Evolutionary conservation across 2,113 vertebrate genomes (phyloP).

Genomic region (Agelaius tricolor): DNA sequence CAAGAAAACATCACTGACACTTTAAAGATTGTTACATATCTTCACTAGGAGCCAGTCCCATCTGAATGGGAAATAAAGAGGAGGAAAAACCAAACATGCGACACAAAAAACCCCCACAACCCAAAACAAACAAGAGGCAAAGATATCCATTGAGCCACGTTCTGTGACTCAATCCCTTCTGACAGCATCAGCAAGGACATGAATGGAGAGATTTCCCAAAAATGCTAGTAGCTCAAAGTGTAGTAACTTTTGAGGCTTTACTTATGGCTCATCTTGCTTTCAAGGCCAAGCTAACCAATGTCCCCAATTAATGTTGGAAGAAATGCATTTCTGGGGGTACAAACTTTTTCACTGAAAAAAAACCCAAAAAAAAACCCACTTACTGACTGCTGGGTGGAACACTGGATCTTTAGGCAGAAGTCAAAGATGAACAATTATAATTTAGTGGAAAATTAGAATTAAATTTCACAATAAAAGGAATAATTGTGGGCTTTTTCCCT

Average conservation of each 20-base stretch:
- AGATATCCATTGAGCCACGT: neutral
- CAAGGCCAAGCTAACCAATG: neutral
- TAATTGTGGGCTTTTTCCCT: accelerated
- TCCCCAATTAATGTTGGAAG: neutral
- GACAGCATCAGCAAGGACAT: neutral
- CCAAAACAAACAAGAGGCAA: neutral
- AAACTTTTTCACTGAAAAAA: neutral
- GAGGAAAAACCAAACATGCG: neutral
- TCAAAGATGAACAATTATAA: neutral
- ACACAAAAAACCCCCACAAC: neutral
- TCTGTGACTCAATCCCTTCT: neutral
- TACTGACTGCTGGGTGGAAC: accelerated
- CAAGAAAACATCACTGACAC: neutral
- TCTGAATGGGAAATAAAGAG: neutral
- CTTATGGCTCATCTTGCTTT: neutral
- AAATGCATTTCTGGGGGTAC: neutral
- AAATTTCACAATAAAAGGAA: neutral
- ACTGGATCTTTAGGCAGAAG: neutral
- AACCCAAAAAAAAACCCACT: neutral
- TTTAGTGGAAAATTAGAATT: neutral
- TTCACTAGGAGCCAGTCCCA: neutral
- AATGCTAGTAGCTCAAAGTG: neutral
- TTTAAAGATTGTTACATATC: neutral
- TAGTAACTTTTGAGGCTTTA: neutral
- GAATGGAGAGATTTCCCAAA: neutral